Evolutionary conservation across 2,113 vertebrate species (phyloP).

Genomic region (Engraulis encrasicolus): DNA sequence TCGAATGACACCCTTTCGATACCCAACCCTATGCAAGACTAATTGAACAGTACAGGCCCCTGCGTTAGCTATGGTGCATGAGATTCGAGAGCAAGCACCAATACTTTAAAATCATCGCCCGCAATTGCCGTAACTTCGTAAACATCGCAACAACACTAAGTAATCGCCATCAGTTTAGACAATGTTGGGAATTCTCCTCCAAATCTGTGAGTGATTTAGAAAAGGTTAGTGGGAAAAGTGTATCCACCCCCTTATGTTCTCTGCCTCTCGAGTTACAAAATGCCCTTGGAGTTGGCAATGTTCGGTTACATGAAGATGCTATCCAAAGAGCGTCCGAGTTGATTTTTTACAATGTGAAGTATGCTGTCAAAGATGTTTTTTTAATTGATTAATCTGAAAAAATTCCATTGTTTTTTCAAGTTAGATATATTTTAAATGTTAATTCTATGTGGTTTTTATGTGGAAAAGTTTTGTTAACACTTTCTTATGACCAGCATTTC

Average conservation of each 20-base stretch:
- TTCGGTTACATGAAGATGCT: too few species aligned
- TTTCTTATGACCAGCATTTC: constrained; percentile 14
- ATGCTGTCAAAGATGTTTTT: not conserved
- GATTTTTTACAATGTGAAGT: not conserved
- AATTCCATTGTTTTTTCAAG: constrained; percentile 10
- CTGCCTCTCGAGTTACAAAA: constrained; percentile 5
- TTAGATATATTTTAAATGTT: constrained; percentile 34
- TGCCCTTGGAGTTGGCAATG: not conserved
- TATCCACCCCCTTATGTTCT: constrained; percentile 14
- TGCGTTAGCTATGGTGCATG: constrained; percentile 31
- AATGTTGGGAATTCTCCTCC: constrained; percentile 29
- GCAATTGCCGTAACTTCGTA: not conserved
- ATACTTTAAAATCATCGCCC: constrained; percentile 22
- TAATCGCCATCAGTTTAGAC: constrained; percentile 9
- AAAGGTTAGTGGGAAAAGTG: constrained; percentile 19
- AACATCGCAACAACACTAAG: constrained; percentile 14
- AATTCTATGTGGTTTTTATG: constrained; percentile 25
- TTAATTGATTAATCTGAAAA: not conserved
- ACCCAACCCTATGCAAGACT: constrained; percentile 27
- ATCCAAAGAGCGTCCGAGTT: not conserved
- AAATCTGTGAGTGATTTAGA: not conserved
- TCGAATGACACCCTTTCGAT: constrained; percentile 23
- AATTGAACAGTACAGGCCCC: constrained; percentile 27
- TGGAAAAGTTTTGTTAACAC: constrained; percentile 15
- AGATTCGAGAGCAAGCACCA: constrained; percentile 25